A percentile compares a stretch with the other conserved stretches of the same genome.
Conservation (phyloP, 2,113 vertebrate genomes). For the Protobothrops flavoviridis region DNA sequence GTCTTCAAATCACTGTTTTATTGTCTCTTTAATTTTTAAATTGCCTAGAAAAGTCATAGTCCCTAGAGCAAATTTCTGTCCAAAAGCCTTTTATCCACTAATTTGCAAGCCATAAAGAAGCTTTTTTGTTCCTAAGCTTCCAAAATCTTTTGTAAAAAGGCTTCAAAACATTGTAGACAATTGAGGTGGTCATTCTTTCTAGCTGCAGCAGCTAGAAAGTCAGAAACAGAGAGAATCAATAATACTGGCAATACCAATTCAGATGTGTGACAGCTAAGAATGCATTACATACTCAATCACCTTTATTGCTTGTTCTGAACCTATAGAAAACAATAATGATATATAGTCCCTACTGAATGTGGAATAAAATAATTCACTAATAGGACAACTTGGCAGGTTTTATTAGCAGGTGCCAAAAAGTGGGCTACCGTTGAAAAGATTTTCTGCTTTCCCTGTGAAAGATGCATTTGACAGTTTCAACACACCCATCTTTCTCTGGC, state of each 20-base stretch:
- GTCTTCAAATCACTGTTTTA: neutral
- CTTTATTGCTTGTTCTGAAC: neutral
- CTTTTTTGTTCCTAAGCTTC: neutral
- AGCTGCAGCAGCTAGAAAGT: neutral
- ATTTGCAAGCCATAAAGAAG: neutral
- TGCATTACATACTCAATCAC: neutral
- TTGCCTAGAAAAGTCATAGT: neutral
- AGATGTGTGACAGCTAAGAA: neutral
- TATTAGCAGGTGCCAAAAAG: neutral
- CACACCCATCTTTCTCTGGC: constrained; percentile 3
- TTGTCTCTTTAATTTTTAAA: neutral
- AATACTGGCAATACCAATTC: neutral
- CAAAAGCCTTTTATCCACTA: neutral
- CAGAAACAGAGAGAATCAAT: neutral
- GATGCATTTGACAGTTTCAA: neutral
- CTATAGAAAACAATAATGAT: neutral
- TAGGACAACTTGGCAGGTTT: neutral
- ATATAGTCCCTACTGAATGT: neutral
- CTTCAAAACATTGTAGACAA: neutral
- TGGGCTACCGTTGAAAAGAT: neutral
- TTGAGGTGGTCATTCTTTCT: neutral
- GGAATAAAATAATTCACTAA: neutral
- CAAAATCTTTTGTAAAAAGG: neutral
- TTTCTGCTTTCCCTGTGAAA: constrained; percentile 8
- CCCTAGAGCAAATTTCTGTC: neutral